Base-by-base conservation (phyloP, 2,113 vertebrate species). In the Motacilla alba region DNA sequence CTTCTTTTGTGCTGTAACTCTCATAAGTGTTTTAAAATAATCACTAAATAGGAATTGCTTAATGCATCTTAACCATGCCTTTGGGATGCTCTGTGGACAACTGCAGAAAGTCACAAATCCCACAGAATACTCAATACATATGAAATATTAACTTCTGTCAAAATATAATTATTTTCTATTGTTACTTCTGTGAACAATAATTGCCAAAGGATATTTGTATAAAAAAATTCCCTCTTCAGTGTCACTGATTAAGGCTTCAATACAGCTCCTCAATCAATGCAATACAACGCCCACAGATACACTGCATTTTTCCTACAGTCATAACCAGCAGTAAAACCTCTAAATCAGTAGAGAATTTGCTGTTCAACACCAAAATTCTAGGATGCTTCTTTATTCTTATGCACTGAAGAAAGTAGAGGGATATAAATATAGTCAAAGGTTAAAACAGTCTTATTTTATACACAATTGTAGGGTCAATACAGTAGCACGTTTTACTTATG, bases 131-230 rank as follows among this genome's bases (percentile, higher is more conserved):
- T 76, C 43, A 33, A 69, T 33, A 46, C 6, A 27, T 66, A 62
- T 88, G 58, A 95, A 95, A 79, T 85, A 88, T 7, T 86, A 84
- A 82, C 52, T 59, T 87, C n/a, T 55, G 52, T 63, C 86, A 86
- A 88, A 86, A 76, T 52, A 77, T 5, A 41, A 39, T 67, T 77
- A 50, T 70, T 96, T 94, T 81, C 60, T 89, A 7, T 58, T 73
- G 72, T 83, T 81, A 63, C 39, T 28, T 53, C 75, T 74, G 24
- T 68, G 56, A 82, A 49, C 56, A 89, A 37, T 52, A 83, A 78
- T 37, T 83, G 56, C 22, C 73, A 92, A 70, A 85, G 30, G 16
- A 67, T 46, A 47, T 78, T n/a, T 70, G 47, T 63, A 47, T 3
- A 56, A 33, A 83, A 63, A 58, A 87, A 66, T 15, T 56, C 44